A percentile compares a stretch with the other conserved stretches of the same genome.
phyloP scores from a whole-genome alignment of 2,113 vertebrate species.

The Pedionomus torquatus region DNA sequence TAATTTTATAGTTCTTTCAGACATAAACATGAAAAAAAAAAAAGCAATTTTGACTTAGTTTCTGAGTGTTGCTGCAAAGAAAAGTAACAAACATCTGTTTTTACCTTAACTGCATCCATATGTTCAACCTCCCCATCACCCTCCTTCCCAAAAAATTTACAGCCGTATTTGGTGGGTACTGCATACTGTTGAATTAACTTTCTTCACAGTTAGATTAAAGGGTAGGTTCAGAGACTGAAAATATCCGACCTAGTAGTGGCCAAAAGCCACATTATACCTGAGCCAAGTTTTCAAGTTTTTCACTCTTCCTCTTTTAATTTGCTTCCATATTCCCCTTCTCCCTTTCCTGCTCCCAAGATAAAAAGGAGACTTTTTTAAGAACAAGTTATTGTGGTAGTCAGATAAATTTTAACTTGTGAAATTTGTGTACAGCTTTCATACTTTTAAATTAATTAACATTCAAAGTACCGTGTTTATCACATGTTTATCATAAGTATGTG shows the following conservation, averaged over 20 bases:
- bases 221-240: constrained; percentile 42
- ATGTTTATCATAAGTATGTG: constrained; percentile 12
- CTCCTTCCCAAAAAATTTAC: constrained; percentile 70
- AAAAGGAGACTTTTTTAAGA: not conserved
- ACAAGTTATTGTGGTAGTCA: not conserved
- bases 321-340: not conserved
- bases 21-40: constrained; percentile 72
- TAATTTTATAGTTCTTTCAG: constrained; percentile 74
- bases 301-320: not conserved
- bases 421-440: constrained; percentile 12
- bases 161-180: constrained; percentile 64
- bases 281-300: constrained; percentile 12
- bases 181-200: constrained; percentile 66
- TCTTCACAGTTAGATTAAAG: constrained; percentile 69
- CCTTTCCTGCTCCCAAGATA: not conserved
- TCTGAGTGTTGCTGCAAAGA: constrained; percentile 75
- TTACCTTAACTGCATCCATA: constrained; percentile 80
- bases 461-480: constrained; percentile 20
- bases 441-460: constrained; percentile 53
- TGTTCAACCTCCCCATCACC: constrained; percentile 73
- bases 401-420: not conserved
- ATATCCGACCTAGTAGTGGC: not conserved
- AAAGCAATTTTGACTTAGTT: constrained; percentile 74
- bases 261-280: constrained; percentile 14
- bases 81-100: constrained; percentile 76